Base-by-base conservation (phyloP, 2,113 vertebrate genomes). In the Podiceps cristatus region DNA sequence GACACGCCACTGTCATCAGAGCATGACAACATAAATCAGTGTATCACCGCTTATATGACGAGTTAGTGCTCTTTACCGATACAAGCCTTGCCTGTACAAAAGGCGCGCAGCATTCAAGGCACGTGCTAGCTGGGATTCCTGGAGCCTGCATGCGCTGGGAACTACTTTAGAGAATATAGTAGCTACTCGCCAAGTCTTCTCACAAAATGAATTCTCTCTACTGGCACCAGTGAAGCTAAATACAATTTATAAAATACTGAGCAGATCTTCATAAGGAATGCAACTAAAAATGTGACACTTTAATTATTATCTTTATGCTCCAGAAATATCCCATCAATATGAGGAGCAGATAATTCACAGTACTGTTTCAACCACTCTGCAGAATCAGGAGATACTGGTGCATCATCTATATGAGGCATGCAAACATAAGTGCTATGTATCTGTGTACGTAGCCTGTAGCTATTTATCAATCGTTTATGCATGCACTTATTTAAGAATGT, bases 261-360 rank as follows among this genome's bases (percentile, higher is more conserved):
- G 76, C 83, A 84, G 86, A 84, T 94, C 88, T 93, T 92, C 92
- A 76, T 95, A 83, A 52, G 88, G 86, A 94, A 94, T 45, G 86
- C 79, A 81, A 92, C 72, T 72, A 68, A 86, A 91, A 93, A 88
- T 88, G 94, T 90, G 92, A 95, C 94, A 95, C 86, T 92, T 96
- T 82, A 92, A 92, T 96, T 89, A 95, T 91, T 75, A 78, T 92
- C 88, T 93, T 94, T 93, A 96, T 92, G 95, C 88, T 95, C 91
- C 94, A 94, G 95, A 95, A 96, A 91, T 86, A 93, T 47, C 90
- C 88, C 90, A 93, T 94, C 92, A 93, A 62, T 86, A 90, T 7
- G 75, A 90, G 86, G 16, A 88, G 75, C 88, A 84, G 88, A 86
- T 82, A 93, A 90, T 80, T 94, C 89, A 67, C 83, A 80, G 29